Percentiles rank a stretch among this genome's conserved stretches.
Evolutionary conservation across 2,797 vertebrate genomes (phyloP).

Genomic region (Mormyrops attenuatus): DNA sequence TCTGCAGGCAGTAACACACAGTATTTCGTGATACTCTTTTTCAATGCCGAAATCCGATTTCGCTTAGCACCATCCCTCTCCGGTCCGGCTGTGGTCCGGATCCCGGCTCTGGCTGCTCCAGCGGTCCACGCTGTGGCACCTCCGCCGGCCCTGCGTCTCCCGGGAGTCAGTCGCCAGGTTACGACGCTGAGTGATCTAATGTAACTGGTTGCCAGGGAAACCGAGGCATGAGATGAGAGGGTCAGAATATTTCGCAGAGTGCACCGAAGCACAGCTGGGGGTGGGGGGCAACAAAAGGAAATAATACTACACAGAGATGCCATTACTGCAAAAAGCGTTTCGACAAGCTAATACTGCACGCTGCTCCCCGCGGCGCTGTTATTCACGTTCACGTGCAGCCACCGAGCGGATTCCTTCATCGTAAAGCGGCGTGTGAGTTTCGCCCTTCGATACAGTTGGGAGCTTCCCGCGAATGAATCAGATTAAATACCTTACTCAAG

Average conservation of each 20-base stretch:
- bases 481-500: background rate
- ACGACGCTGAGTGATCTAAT: background rate
- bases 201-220: conserved; percentile 22
- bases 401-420: background rate
- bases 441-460: background rate
- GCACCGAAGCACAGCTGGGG: background rate
- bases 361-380: background rate
- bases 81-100: background rate
- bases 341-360: background rate
- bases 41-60: background rate
- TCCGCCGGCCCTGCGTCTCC: background rate
- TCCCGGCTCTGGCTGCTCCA: background rate
- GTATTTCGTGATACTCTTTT: background rate
- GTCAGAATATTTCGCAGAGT: background rate
- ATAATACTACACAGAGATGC: background rate
- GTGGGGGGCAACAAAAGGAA: background rate
- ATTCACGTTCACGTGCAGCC: background rate
- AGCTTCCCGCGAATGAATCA: background rate
- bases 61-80: background rate
- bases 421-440: background rate
- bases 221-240: conserved; percentile 1
- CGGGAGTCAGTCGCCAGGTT: background rate
- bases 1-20: background rate
- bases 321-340: background rate
- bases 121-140: background rate